Conservation (phyloP, 92 coral and sea anemone genomes). For the Chrysogorgia sp. region DNA sequence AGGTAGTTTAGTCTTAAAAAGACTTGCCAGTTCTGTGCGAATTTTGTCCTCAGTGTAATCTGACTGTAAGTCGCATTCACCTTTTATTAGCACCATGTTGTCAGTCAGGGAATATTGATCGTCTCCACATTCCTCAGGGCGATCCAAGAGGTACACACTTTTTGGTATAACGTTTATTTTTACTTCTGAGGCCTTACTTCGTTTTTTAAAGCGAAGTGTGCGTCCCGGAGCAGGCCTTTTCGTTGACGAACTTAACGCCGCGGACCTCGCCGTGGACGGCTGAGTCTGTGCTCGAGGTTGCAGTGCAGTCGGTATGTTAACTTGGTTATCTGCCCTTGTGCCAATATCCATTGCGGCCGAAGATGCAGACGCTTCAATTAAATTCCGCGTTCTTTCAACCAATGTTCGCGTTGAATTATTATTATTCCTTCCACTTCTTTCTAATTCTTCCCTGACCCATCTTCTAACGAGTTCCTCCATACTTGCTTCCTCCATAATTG, state of each 20-base stretch:
- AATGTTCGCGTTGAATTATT: not conserved
- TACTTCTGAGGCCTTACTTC: not conserved
- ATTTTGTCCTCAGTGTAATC: constrained; percentile 50
- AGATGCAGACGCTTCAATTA: constrained; percentile 19
- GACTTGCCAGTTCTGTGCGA: constrained; percentile 47
- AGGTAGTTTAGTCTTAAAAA: constrained; percentile 45
- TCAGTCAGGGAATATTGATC: constrained; percentile 50
- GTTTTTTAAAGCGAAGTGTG: constrained; percentile 18
- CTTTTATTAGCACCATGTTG: constrained; percentile 53
- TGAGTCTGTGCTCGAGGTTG: not conserved
- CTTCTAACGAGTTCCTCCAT: not conserved
- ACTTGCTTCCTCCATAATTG: too few species aligned
- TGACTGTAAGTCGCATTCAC: constrained; percentile 46
- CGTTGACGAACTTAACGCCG: too few species aligned
- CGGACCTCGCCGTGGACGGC: too few species aligned
- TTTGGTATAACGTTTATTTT: constrained; percentile 30
- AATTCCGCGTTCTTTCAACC: constrained; percentile 22
- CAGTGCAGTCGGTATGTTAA: not conserved
- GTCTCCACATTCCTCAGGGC: constrained; percentile 7
- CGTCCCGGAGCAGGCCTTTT: constrained; percentile 20
- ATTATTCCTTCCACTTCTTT: constrained; percentile 20
- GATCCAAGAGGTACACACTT: constrained; percentile 59
- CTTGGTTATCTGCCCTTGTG: too few species aligned
- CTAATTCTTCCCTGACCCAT: not conserved
- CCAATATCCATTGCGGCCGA: not conserved